Conservation (phyloP, 2,888 invertebrate genomes). For the Dasysyrphus tricinctus region DNA sequence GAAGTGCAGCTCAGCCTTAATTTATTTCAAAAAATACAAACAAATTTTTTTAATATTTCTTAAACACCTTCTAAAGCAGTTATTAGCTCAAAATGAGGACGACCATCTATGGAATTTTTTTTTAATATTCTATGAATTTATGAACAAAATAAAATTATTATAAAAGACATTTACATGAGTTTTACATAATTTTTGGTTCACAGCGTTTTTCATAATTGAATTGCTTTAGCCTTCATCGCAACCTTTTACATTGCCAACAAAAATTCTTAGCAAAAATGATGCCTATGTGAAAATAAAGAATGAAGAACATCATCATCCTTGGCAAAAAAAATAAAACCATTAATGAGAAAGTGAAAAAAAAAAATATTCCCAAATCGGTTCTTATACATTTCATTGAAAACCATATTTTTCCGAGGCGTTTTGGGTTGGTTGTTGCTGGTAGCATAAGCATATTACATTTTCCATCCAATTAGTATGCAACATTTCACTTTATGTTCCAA, state of each 20-base stretch:
- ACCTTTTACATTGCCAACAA: too few species aligned
- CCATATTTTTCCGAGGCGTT: neutral
- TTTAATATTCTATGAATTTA: too few species aligned
- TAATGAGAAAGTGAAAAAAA: neutral
- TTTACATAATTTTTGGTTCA: neutral
- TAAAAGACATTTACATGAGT: neutral
- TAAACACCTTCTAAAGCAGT: too few species aligned
- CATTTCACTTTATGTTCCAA: constrained; percentile 54
- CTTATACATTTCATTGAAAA: constrained; percentile 5
- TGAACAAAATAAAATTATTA: too few species aligned
- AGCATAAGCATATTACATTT: constrained; percentile 13
- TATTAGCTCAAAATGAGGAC: too few species aligned
- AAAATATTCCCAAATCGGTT: neutral
- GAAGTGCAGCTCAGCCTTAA: too few species aligned
- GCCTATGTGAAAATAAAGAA: neutral
- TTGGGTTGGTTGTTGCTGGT: neutral
- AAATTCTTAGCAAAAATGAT: too few species aligned
- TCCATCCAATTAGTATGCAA: constrained; percentile 56
- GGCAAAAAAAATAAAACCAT: neutral
- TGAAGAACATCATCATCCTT: neutral
- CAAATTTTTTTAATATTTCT: too few species aligned
- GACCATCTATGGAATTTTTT: too few species aligned
- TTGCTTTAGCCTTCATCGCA: neutral
- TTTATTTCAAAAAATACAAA: too few species aligned
- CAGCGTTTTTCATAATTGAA: neutral